These are phyloP conservation scores for Trisateles emortualis DNA, from an alignment of 2,888 invertebrate species.

Conservation along the genomic window DNA sequence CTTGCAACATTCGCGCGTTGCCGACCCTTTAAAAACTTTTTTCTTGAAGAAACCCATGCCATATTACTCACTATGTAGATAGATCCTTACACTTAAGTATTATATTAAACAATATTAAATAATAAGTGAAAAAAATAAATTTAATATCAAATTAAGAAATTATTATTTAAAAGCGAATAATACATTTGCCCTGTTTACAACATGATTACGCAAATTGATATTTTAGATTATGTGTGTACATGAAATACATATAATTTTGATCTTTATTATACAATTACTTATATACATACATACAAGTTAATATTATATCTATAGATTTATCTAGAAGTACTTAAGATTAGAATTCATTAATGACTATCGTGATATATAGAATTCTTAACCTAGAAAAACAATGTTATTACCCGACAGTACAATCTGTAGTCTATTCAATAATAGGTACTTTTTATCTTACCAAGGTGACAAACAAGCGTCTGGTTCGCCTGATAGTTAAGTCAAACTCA, in stretches of 20 bases:
- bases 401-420: background rate
- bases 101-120: too few relatives aligned
- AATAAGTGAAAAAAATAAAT: background rate
- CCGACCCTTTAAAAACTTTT: too few relatives aligned
- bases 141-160: background rate
- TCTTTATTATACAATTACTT: background rate
- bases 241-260: background rate
- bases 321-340: background rate
- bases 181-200: background rate
- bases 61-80: too few relatives aligned
- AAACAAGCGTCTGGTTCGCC: too few relatives aligned
- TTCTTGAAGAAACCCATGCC: too few relatives aligned
- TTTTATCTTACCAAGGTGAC: background rate
- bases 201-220: background rate
- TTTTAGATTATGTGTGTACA: background rate
- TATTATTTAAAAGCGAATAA: background rate
- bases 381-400: background rate
- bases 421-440: background rate
- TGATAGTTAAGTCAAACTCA: too few relatives aligned
- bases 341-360: background rate
- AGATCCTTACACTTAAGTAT: too few relatives aligned
- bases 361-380: background rate
- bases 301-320: too few relatives aligned
- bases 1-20: too few relatives aligned
- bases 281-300: background rate